Evolutionary conservation across 2,797 vertebrate genomes (phyloP).

Genomic region (Pristis pectinata): DNA sequence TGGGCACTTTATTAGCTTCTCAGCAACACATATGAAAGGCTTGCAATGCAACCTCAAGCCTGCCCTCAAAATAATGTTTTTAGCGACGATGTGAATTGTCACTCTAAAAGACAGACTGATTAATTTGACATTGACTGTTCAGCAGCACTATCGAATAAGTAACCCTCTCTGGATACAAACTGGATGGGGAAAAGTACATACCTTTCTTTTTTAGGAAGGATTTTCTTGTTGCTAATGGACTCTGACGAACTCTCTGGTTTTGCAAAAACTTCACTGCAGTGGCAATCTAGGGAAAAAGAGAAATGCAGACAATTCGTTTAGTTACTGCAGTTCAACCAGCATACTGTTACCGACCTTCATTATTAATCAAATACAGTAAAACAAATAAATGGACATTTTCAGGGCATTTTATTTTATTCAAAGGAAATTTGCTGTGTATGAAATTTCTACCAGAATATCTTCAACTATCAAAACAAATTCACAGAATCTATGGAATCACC

Average conservation of each 20-base stretch:
- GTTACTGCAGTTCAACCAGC: not conserved
- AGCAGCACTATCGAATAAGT: not conserved
- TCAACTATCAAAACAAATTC: not conserved
- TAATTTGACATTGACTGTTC: no score
- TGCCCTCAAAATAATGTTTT: not conserved
- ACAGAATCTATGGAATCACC: no score
- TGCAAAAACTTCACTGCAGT: conserved; percentile 95
- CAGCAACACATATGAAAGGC: not conserved
- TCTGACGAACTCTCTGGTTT: conserved; percentile 88
- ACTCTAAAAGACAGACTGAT: not conserved
- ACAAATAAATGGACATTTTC: no score
- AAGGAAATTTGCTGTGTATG: no score
- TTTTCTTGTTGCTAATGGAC: conserved; percentile 78
- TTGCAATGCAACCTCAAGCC: not conserved
- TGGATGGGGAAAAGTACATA: conserved; percentile 49
- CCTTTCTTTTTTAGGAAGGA: conserved; percentile 96
- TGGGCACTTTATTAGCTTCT: not conserved
- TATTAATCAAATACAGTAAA: no score
- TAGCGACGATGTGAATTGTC: not conserved
- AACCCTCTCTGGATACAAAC: not conserved
- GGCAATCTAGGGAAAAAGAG: conserved; percentile 65
- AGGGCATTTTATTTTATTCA: no score
- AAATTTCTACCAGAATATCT: not conserved
- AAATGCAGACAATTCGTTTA: conserved; percentile 10
- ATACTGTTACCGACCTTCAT: not conserved